phyloP scores from a whole-genome alignment of 2,113 vertebrate genomes.

The Megaceryle torquata region DNA sequence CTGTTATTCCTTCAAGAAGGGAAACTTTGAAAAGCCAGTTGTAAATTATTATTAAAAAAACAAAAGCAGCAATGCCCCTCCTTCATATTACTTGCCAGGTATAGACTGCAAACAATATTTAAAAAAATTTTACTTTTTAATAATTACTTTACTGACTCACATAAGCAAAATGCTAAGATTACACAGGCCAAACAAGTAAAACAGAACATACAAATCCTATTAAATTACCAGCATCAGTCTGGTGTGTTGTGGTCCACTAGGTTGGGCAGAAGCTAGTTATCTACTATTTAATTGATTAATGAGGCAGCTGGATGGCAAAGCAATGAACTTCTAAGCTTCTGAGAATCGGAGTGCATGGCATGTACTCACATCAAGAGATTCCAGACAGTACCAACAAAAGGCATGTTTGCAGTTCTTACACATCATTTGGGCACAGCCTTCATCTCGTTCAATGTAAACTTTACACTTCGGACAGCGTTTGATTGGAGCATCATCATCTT shows the following conservation, averaged over 20 bases:
- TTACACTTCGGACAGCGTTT: slow-evolving; percentile 99
- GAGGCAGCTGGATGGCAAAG: not conserved
- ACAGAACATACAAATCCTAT: not conserved
- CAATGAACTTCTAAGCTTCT: not conserved
- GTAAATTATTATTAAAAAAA: not conserved
- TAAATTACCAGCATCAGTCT: not conserved
- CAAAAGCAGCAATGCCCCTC: not conserved
- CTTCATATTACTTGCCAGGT: not conserved
- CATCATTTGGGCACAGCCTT: slow-evolving; percentile 99
- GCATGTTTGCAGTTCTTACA: slow-evolving; percentile 98
- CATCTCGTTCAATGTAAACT: slow-evolving; percentile 97
- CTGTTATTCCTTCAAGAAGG: not conserved
- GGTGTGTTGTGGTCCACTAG: not conserved
- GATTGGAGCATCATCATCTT: slow-evolving; percentile 92
- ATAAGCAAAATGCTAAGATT: not conserved
- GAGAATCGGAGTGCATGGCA: not conserved
- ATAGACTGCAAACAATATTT: not conserved
- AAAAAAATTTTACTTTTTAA: not conserved
- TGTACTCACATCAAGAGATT: slow-evolving; percentile 95
- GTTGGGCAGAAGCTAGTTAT: not conserved
- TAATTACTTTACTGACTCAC: not conserved
- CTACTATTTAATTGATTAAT: not conserved
- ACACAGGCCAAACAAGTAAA: not conserved
- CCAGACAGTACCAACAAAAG: slow-evolving; percentile 99
- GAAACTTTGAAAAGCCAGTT: not conserved